Evolutionary conservation across 1,140 invertebrate species (phyloP).

Genomic region (Bombus huntii): DNA sequence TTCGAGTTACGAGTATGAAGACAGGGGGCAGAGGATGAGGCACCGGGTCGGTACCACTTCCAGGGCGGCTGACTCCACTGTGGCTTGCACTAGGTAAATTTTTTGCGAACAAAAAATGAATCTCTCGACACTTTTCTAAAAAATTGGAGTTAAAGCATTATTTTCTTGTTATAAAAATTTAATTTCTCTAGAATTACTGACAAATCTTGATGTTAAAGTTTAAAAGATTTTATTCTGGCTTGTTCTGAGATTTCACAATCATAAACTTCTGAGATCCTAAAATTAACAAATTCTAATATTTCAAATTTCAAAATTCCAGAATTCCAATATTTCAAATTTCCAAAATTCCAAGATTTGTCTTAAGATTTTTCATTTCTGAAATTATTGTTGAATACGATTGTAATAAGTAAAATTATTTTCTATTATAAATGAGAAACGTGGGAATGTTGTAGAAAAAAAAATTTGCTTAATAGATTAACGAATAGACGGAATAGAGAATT

Average conservation of each 20-base stretch:
- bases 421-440: background rate
- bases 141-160: background rate
- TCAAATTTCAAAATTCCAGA: no score
- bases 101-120: background rate
- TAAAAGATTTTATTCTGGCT: background rate
- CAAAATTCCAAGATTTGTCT: background rate
- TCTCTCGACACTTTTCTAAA: background rate
- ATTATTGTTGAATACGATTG: background rate
- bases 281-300: no score
- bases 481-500: background rate
- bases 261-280: no score
- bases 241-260: background rate
- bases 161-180: background rate
- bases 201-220: no score
- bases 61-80: slow-evolving; percentile 76
- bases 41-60: slow-evolving; percentile 74
- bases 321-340: background rate
- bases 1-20: slow-evolving; percentile 78
- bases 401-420: background rate
- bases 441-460: background rate
- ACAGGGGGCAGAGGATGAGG: slow-evolving; percentile 76
- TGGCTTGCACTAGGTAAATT: slow-evolving; percentile 76
- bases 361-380: background rate
- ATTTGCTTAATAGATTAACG: background rate
- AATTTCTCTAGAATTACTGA: background rate